Evolutionary conservation across 2,888 invertebrate genomes (phyloP).

Genomic region (Crocallis elinguaria): DNA sequence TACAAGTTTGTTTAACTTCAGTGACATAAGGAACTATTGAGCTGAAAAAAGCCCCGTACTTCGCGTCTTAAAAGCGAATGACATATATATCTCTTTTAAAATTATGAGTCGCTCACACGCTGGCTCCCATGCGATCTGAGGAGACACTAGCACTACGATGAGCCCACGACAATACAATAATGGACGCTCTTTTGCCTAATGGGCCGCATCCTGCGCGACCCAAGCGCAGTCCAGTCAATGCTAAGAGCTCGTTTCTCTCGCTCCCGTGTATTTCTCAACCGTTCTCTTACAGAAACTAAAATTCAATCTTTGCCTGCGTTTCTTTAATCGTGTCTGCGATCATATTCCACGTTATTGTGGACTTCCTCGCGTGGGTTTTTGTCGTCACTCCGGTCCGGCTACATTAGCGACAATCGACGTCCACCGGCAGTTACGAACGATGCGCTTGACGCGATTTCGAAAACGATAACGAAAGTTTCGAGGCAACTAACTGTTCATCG

Average conservation of each 20-base stretch:
- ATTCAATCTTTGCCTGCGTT: constrained; percentile 39
- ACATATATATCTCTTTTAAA: constrained; percentile 36
- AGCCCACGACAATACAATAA: constrained; percentile 83
- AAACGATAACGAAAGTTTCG: constrained; percentile 35
- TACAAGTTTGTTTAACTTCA: no score
- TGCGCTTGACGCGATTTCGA: constrained; percentile 45
- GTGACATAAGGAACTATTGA: background rate
- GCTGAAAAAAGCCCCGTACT: background rate
- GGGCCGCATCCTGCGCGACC: constrained; percentile 74
- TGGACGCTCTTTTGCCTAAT: constrained; percentile 80
- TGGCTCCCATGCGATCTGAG: constrained; percentile 64
- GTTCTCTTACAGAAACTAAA: constrained; percentile 41
- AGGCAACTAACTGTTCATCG: constrained; percentile 21
- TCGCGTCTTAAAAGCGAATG: background rate
- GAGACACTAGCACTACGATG: constrained; percentile 76
- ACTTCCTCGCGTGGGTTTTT: constrained; percentile 67
- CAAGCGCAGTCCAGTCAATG: constrained; percentile 79
- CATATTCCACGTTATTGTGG: constrained; percentile 54
- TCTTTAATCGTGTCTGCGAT: constrained; percentile 48
- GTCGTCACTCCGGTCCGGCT: constrained; percentile 26
- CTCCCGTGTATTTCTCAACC: constrained; percentile 42
- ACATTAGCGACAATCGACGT: constrained; percentile 45
- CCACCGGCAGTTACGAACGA: constrained; percentile 56
- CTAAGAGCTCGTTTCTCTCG: constrained; percentile 68
- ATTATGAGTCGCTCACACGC: constrained; percentile 50